A percentile compares a stretch with the other conserved stretches of the same genome.
Conservation (phyloP, 1,140 invertebrate genomes). For the Atta cephalotes region DNA sequence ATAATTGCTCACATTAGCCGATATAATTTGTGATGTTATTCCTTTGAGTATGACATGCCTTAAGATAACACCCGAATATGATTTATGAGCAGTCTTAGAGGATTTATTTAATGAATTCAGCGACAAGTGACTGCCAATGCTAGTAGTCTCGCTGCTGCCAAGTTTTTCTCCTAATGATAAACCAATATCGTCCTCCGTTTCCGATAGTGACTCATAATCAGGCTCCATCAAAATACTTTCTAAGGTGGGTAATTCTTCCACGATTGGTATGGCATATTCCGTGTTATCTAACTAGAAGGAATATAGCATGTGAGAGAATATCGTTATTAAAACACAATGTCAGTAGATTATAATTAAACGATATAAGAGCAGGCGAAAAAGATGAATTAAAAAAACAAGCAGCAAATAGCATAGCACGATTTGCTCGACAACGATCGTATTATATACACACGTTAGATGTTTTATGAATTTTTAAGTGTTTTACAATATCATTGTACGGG, state of each 20-base stretch:
- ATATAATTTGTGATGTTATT: conserved; percentile 94
- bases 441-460: not conserved
- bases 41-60: conserved; percentile 94
- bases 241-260: conserved; percentile 92
- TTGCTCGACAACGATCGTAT: not conserved
- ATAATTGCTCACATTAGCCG: conserved; percentile 89
- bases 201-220: conserved; percentile 88
- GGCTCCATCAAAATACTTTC: conserved; percentile 94
- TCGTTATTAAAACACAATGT: not conserved
- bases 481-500: conserved; percentile 30
- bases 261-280: conserved; percentile 93
- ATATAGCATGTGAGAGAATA: conserved; percentile 45
- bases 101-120: conserved; percentile 84
- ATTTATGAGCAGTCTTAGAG: conserved; percentile 82
- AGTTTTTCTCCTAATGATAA: conserved; percentile 79
- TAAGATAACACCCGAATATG: conserved; percentile 91
- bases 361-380: not conserved
- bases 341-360: not conserved
- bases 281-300: conserved; percentile 91
- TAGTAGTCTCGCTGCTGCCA: conserved; percentile 83
- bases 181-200: conserved; percentile 87
- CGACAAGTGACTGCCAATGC: conserved; percentile 83
- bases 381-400: not conserved
- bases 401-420: not conserved
- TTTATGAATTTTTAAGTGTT: not conserved